Percentiles rank a stretch among this genome's conserved stretches.
These are phyloP conservation scores for Dendrophyllia cribrosa DNA, from an alignment of 64 coral and sea anemone species.

Conservation along the genomic window DNA sequence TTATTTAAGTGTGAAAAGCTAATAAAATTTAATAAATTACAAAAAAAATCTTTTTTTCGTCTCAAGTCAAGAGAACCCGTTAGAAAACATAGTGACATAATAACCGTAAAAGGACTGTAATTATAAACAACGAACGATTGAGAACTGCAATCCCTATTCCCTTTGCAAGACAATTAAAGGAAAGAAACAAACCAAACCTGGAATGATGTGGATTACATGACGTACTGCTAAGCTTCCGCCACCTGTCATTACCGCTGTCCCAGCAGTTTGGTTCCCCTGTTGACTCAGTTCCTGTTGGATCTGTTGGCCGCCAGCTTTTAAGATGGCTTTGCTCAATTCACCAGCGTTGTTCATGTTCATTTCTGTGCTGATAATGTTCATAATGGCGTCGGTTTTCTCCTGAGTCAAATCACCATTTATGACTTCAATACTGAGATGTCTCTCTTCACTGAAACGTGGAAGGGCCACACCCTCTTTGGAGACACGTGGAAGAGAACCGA, in stretches of 20 bases:
- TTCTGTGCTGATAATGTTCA: slow-evolving; percentile 66
- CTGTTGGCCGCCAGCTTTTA: slow-evolving; percentile 8
- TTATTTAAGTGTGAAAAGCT: no score
- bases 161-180: not conserved
- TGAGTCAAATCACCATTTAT: slow-evolving; percentile 67
- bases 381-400: slow-evolving; percentile 77
- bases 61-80: no score
- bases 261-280: slow-evolving; percentile 58
- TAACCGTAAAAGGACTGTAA: no score
- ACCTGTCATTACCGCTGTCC: slow-evolving; percentile 73
- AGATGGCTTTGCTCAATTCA: slow-evolving; percentile 72
- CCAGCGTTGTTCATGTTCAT: slow-evolving; percentile 86
- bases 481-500: not conserved
- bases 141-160: no score
- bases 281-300: slow-evolving; percentile 63
- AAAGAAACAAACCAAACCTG: not conserved
- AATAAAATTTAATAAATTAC: no score
- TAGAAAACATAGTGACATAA: no score
- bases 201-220: slow-evolving; percentile 51
- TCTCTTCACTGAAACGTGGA: not conserved
- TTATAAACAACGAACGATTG: no score
- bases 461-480: no score
- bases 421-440: not conserved
- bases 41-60: no score
- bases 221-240: slow-evolving; percentile 38